These are phyloP conservation scores for Pilophorus perplexus DNA, from an alignment of 2,888 invertebrate genomes.

Conservation along the genomic window DNA sequence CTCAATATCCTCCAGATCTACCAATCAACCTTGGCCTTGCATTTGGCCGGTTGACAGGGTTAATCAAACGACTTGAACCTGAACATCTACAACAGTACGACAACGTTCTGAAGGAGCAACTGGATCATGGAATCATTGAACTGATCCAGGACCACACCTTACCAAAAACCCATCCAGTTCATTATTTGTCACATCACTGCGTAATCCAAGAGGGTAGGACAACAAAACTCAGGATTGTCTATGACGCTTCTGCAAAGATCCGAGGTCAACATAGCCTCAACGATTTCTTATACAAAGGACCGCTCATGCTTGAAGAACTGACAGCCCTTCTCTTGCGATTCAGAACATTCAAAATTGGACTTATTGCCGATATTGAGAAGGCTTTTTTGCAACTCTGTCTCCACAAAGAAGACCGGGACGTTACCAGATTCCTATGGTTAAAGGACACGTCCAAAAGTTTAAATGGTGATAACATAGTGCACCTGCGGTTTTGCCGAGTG, in stretches of 20 bases:
- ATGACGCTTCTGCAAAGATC: neutral
- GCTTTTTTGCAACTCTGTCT: constrained; percentile 22
- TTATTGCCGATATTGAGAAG: too few species aligned
- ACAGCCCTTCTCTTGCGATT: neutral
- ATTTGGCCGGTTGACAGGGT: neutral
- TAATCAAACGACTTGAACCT: constrained; percentile 15
- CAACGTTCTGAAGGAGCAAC: neutral
- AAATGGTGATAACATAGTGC: neutral
- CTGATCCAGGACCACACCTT: neutral
- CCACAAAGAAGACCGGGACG: neutral
- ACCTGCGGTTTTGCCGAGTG: constrained; percentile 2
- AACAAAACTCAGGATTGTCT: constrained; percentile 14
- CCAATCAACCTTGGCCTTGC: neutral
- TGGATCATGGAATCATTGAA: constrained; percentile 1
- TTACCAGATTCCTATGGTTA: constrained; percentile 8
- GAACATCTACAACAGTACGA: neutral
- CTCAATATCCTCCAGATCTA: too few species aligned
- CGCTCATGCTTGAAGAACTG: too few species aligned
- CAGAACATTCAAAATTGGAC: neutral
- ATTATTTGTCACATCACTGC: constrained; percentile 24
- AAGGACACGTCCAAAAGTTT: neutral
- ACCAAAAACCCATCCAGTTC: neutral
- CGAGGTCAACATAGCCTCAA: neutral
- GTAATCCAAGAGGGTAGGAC: neutral
- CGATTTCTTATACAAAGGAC: constrained; percentile 5